Evolutionary conservation across 2,113 vertebrate genomes (phyloP).

Genomic region (Oreochromis aureus): DNA sequence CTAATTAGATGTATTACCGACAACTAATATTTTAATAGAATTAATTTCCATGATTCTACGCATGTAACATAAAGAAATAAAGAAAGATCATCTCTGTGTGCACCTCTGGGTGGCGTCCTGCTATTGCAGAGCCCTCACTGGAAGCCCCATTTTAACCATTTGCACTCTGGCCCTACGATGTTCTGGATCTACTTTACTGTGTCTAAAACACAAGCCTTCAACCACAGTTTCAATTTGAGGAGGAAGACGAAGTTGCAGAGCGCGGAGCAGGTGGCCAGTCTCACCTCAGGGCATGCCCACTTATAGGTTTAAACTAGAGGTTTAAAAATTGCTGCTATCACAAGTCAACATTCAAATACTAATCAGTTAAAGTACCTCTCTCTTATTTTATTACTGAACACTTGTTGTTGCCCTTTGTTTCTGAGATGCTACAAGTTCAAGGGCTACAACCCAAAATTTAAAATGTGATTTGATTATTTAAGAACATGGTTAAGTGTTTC

Average conservation of each 20-base stretch:
- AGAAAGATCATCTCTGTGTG: background rate
- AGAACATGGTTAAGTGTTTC: background rate
- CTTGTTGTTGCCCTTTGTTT: background rate
- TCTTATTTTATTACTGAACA: background rate
- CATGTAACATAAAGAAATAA: background rate
- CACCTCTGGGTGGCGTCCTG: background rate
- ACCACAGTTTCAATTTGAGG: background rate
- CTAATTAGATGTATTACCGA: background rate
- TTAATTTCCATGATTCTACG: background rate
- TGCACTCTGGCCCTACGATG: background rate
- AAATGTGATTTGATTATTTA: background rate
- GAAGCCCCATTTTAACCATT: background rate
- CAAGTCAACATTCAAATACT: background rate
- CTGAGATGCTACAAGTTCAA: background rate
- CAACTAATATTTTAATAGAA: background rate
- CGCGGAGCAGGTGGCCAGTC: background rate
- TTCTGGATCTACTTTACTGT: no score
- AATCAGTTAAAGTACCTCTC: background rate
- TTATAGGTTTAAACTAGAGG: background rate
- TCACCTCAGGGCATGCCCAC: background rate
- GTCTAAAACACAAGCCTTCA: background rate
- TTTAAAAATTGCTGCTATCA: background rate
- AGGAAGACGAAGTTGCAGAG: background rate
- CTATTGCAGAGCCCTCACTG: background rate
- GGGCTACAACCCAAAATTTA: background rate